These are phyloP conservation scores for Fregetta grallaria DNA, from an alignment of 2,113 vertebrate species.

Conservation along the genomic window DNA sequence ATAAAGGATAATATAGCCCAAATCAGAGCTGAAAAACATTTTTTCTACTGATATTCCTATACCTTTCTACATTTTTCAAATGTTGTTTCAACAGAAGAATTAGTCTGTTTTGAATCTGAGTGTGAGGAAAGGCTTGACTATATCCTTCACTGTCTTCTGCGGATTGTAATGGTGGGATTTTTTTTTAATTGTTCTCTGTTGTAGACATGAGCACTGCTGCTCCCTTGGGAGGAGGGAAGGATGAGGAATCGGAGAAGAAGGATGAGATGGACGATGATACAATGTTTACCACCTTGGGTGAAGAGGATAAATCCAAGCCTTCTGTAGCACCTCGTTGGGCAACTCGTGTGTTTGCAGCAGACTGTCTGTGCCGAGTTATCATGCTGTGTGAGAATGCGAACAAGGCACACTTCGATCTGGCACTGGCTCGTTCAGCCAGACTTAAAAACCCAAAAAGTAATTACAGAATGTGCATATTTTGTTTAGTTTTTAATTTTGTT, in stretches of 20 bases:
- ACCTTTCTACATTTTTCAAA: background rate
- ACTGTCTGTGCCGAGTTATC: constrained; percentile 94
- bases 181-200: background rate
- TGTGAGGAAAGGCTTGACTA: background rate
- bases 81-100: background rate
- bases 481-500: background rate
- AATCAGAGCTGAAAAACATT: background rate
- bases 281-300: constrained; percentile 94
- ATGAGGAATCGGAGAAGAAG: constrained; percentile 92
- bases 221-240: constrained; percentile 84
- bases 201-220: constrained; percentile 86
- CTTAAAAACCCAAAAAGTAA: constrained; percentile 92
- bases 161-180: background rate
- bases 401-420: constrained; percentile 92
- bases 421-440: constrained; percentile 84
- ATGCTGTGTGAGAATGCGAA: constrained; percentile 91
- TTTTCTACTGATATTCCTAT: background rate
- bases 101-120: background rate
- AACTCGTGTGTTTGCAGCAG: constrained; percentile 94
- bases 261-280: constrained; percentile 97
- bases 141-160: background rate
- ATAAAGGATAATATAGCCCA: background rate
- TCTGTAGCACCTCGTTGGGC: constrained; percentile 97
- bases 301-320: constrained; percentile 93
- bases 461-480: background rate